Evolutionary conservation across 2,888 invertebrate species (phyloP).

Genomic region (Galerucella pusilla): DNA sequence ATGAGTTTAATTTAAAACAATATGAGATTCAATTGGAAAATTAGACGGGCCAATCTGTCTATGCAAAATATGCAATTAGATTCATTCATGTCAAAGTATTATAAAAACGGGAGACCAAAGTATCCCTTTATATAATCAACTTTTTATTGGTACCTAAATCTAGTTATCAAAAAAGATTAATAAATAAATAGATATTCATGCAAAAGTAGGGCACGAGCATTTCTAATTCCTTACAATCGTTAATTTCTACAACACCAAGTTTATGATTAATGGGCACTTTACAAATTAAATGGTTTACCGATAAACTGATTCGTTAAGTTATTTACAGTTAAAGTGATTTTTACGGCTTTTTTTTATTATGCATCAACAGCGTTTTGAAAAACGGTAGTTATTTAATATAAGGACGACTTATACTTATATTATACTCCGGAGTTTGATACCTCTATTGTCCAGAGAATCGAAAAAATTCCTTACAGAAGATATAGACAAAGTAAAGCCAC

Average conservation of each 20-base stretch:
- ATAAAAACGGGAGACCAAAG: neutral
- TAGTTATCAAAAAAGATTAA: conserved; percentile 9
- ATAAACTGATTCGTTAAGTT: conserved; percentile 23
- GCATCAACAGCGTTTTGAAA: neutral
- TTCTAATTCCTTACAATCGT: conserved; percentile 16
- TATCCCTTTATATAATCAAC: neutral
- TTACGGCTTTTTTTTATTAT: conserved; percentile 5
- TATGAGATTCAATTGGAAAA: neutral
- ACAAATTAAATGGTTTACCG: conserved; percentile 32
- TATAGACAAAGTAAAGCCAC: too few species aligned
- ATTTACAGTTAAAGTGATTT: conserved; percentile 22
- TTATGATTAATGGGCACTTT: conserved; percentile 40
- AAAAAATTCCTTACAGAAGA: too few species aligned
- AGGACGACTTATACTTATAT: too few species aligned
- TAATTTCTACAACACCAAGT: conserved; percentile 34
- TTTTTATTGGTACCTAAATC: conserved; percentile 10
- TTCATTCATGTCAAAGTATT: too few species aligned
- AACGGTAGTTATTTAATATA: neutral
- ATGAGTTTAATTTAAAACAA: too few species aligned
- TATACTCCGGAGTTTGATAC: too few species aligned
- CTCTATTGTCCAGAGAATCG: too few species aligned
- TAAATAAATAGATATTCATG: conserved; percentile 19
- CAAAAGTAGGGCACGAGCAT: neutral
- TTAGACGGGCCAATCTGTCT: neutral
- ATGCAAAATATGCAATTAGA: too few species aligned